These are phyloP conservation scores for Oligia latruncula DNA, from an alignment of 2,888 invertebrate genomes.

Conservation along the genomic window DNA sequence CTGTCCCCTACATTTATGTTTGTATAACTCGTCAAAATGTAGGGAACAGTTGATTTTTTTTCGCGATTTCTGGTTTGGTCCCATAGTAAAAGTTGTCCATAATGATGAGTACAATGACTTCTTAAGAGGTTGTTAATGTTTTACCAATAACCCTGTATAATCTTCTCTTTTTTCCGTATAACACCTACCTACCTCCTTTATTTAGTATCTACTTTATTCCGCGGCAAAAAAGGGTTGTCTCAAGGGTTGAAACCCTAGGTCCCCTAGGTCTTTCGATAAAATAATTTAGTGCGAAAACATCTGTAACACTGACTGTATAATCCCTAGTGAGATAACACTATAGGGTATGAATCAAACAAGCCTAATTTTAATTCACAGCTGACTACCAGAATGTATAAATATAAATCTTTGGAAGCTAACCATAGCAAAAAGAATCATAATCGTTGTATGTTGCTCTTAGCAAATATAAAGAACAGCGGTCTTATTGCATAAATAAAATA, in stretches of 20 bases:
- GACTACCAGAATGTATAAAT: background rate
- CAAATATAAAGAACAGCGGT: background rate
- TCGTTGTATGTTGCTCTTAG: background rate
- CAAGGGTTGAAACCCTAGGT: slow-evolving; percentile 12
- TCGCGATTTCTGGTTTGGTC: too few relatives aligned
- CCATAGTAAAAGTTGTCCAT: too few relatives aligned
- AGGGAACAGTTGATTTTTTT: too few relatives aligned
- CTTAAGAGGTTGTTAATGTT: too few relatives aligned
- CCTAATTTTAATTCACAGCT: background rate
- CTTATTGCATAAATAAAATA: background rate
- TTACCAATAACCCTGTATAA: background rate
- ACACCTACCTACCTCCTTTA: background rate
- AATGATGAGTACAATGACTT: too few relatives aligned
- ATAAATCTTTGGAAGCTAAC: background rate
- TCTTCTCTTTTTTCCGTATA: background rate
- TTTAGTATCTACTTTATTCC: background rate
- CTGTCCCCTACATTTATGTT: too few relatives aligned
- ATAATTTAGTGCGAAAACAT: slow-evolving; percentile 38
- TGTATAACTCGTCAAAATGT: too few relatives aligned
- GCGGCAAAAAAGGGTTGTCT: slow-evolving; percentile 4
- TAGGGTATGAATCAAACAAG: slow-evolving; percentile 30
- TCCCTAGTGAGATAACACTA: background rate
- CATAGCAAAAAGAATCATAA: background rate
- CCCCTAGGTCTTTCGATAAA: slow-evolving; percentile 22
- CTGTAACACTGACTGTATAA: slow-evolving; percentile 5